These are phyloP conservation scores for Brachyptera risi DNA, from an alignment of 2,888 invertebrate genomes.

Conservation along the genomic window DNA sequence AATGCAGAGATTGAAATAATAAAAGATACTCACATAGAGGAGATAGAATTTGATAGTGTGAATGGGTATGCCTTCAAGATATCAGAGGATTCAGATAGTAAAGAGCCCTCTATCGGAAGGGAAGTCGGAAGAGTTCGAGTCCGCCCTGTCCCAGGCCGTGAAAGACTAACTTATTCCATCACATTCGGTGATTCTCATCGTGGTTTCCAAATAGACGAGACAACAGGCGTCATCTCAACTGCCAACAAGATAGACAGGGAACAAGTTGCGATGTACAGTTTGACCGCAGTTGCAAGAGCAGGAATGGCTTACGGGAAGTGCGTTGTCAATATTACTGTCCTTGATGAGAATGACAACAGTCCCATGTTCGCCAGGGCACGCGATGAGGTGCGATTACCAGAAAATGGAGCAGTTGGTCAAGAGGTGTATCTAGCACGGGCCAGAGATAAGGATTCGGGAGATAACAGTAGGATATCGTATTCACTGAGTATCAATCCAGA, in stretches of 20 bases:
- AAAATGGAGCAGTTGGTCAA: slow-evolving; percentile 91
- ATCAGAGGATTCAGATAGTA: slow-evolving; percentile 71
- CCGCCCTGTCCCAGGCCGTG: slow-evolving; percentile 38
- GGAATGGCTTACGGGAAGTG: slow-evolving; percentile 73
- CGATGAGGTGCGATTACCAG: slow-evolving; percentile 74
- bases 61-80: slow-evolving; percentile 79
- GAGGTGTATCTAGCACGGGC: slow-evolving; percentile 87
- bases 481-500: slow-evolving; percentile 74
- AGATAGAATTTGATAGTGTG: slow-evolving; percentile 69
- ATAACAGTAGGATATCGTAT: slow-evolving; percentile 83
- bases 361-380: slow-evolving; percentile 77
- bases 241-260: slow-evolving; percentile 81
- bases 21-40: slow-evolving; percentile 65
- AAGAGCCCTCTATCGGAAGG: slow-evolving; percentile 56
- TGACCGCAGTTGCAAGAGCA: slow-evolving; percentile 75
- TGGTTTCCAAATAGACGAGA: slow-evolving; percentile 76
- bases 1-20: slow-evolving; percentile 80
- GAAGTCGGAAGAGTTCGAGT: slow-evolving; percentile 75
- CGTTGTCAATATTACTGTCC: slow-evolving; percentile 72
- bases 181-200: slow-evolving; percentile 73
- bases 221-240: slow-evolving; percentile 73
- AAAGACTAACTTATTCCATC: slow-evolving; percentile 65
- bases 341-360: slow-evolving; percentile 88
- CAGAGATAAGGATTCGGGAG: slow-evolving; percentile 80
- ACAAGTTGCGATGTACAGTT: slow-evolving; percentile 65